Evolutionary conservation across 2,113 vertebrate genomes (phyloP).

Genomic region (Arenaria interpres): DNA sequence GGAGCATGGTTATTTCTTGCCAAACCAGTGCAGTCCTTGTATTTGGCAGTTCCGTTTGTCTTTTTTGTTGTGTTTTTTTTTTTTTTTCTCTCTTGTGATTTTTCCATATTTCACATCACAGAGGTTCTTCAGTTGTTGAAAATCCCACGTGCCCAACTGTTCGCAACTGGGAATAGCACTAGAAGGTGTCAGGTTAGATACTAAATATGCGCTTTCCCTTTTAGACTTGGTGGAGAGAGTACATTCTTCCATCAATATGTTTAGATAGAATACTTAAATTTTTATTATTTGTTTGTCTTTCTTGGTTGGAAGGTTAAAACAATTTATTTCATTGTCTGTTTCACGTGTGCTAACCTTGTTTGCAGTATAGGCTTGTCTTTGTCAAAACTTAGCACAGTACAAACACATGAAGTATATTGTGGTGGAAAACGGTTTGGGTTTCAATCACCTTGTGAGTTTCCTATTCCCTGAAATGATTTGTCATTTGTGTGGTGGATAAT

Average conservation of each 20-base stretch:
- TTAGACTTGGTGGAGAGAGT: not conserved
- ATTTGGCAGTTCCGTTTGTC: not conserved
- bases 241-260: not conserved
- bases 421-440: not conserved
- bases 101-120: not conserved
- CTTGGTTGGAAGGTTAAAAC: not conserved
- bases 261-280: not conserved
- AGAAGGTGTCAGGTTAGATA: not conserved
- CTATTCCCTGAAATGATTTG: not conserved
- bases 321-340: not conserved
- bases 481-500: not conserved
- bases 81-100: not conserved
- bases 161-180: not conserved
- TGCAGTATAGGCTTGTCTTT: not conserved
- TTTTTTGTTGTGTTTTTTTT: not conserved
- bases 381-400: not conserved
- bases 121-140: not conserved
- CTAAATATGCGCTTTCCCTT: not conserved
- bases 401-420: not conserved
- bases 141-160: not conserved
- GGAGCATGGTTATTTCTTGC: constrained; percentile 8
- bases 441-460: not conserved
- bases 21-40: not conserved
- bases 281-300: not conserved
- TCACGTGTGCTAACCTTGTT: not conserved